Evolutionary conservation across 2,888 invertebrate genomes (phyloP), one percentile per base, ranked within the genome.

Genomic region (Ganaspis brasiliensis): DNA sequence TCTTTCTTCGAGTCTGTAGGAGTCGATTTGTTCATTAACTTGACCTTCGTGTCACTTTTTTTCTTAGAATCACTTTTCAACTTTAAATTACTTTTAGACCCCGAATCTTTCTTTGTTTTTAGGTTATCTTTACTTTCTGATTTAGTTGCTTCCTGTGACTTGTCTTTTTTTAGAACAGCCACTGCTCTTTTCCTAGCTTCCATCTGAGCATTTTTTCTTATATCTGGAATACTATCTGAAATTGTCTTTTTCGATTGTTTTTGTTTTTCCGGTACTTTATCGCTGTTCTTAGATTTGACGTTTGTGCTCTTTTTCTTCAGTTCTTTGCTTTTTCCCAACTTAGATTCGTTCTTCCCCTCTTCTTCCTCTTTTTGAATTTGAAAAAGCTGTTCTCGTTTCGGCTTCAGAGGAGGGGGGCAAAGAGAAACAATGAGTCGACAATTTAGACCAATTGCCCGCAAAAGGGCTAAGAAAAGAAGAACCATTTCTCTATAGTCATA

Each of bases 391-490:
- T 93, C 93, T 74, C 91, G 91, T 4, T 93, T 93, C 35, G 96
- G 95, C 89, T 95, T 95, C 77, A 97, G 89, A 0, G 96, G 95
- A 74, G 96, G 92, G 1, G 97, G 95, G 85, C 95, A 95, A 85
- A 98, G 93, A 81, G 97, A 97, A 71, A 96, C 92, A 79, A 98
- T 94, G 40, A 98, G 91, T 71, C 98, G 93, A 85, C 96, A 95
- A 87, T 96, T 95, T 77, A 98, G 92, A 0, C 98, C 98, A 82
- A 98, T 93, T 55, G 96, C 94, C 87, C 98, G 93, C 63, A 97
- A 90, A 86, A 97, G 93, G 26, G 95, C 93, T 45, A 97, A 93
- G 91, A 97, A 97, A 85, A 97, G 94, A 86, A 95, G 94, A 72
- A 96, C 94, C 79, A 95, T 92, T 92, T 96, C 95, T 85, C 95